Evolutionary conservation across 2,888 invertebrate genomes (phyloP), one percentile per base, ranked within the genome.

Genomic region (Norana najaformis): DNA sequence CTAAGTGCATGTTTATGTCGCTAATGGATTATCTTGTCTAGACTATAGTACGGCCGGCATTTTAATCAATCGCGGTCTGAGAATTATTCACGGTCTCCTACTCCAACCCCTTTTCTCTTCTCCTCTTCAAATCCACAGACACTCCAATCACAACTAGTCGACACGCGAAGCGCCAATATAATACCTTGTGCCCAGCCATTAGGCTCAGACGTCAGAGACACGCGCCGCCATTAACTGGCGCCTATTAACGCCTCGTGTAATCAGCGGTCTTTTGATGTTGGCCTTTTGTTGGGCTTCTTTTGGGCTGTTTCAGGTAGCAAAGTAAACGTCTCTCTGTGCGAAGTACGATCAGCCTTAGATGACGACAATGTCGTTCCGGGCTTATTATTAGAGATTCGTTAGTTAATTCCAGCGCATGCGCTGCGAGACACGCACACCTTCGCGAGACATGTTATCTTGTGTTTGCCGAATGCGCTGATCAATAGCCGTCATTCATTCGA

Each of bases 321-420:
- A 8, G 69, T n/a, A n/a, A 0, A n/a, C 69, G 69, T 69, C 69
- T n/a, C 0, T n/a, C 69, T 69, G 69, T n/a, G 69, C n/a, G 6
- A 23, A 4, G 30, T 69, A n/a, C 30, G 69, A 69, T n/a, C 69
- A 69, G 69, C 69, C 69, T 11, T n/a, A n/a, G 69, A 69, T n/a
- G 69, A n/a, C 69, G 13, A 69, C 47, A 23, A 14, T n/a, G n/a
- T 69, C 69, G 69, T 69, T 69, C n/a, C 69, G n/a, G 69, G 69
- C 69, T n/a, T 69, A 69, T 69, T 69, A 69, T 69, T 69, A 69
- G 69, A n/a, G 69, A n/a, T 69, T 69, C 69, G 69, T 69, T 69
- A 69, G 69, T 69, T 69, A 69, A 69, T 69, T 69, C 69, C 69
- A n/a, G 4, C n/a, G 69, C 69, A 69, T n/a, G 69, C 69, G 3